Base-by-base conservation (phyloP, 2,113 vertebrate species). In the Gadus macrocephalus region DNA sequence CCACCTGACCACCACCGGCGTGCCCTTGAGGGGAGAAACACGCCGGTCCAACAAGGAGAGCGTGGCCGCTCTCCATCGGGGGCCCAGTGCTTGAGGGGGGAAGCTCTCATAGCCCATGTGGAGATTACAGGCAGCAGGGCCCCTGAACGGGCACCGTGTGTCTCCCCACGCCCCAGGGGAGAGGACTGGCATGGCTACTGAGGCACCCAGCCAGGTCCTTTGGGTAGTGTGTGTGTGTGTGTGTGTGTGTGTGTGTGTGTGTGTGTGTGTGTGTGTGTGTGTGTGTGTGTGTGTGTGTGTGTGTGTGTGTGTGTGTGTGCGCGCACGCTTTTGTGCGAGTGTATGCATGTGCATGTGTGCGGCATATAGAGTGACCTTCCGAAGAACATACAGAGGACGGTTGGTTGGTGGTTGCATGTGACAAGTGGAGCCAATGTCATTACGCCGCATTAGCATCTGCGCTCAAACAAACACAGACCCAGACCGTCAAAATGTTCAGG, bases 391-490 rank as follows among this genome's bases (percentile, higher is more conserved):
- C 2, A 28, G 64, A 53, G 72, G 79, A 68, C 75, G 22, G 42
- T 58, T 31, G 58, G 31, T 14, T 14, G 66, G 5, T 28, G 77
- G 63, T 49, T 59, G 31, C 9, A 62, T 68, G 62, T 66, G 84
- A 81, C 75, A 72, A 27, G 69, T 77, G 68, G 58, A 64, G 75
- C 68, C 65, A 78, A 78, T 78, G 79, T 79, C 81, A 84, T 79
- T 72, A 78, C 61, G 35, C 69, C 27, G 35, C 55, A 86, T 86
- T 80, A 77, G 67, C 66, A 59, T 62, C 80, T 69, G 66, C 71
- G 60, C 31, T 77, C 71, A 81, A 77, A 83, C 81, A 86, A 82
- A 85, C 3, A 58, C 15, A 58, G 55, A 3, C 53, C 20, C 66
- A 31, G 19, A 67, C 62, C 7, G 65, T n/a, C 19, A 16, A 53